Base-by-base conservation (phyloP, 2,797 vertebrate species). In the Labeo calbasu region DNA sequence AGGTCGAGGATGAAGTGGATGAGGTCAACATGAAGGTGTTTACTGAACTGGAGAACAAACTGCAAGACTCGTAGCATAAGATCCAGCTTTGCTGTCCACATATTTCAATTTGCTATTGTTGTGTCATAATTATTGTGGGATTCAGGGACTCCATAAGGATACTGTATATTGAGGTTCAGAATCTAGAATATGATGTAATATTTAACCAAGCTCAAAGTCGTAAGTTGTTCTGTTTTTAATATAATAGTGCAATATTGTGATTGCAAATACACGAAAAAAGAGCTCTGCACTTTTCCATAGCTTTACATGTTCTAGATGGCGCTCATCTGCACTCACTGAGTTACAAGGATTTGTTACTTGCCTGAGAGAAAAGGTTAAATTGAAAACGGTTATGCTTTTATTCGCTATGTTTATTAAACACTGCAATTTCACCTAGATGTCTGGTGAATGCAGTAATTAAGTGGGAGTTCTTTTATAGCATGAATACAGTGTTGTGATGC, bases 1-100 rank as follows among this genome's bases (percentile, higher is more conserved):
- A 96, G 95, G 95, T 96, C 80, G 91, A 94, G 90, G 95, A 96
- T 91, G 94, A 96, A 92, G 90, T 95, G 85, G 95, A 96, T 93
- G 93, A 96, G 91, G 75, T 95, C 83, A 96, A 90, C 79, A 87
- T 91, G 57, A 95, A 93, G 85, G 94, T 94, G 84, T 96, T 96
- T 87, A 86, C 90, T 25, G 94, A 96, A 70, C 78, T 96, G 86
- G 95, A 96, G 53, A 89, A 82, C 19, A 96, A 96, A 90, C 87
- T 96, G 82, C 87, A 93, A 83, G 92, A 96, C n/a, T 93, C 55
- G 55, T 87, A 90, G 80, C 79, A 25, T 50, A 15, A 40, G 5
- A 43, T 23, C 66, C 25, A 14, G 32, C 19, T 12, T 3, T 76
- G 63, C 28, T 73, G 70, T 81, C 23, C 32, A 17, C 25, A 50